phyloP scores from a whole-genome alignment of 2,888 invertebrate species.

The Limenitis camilla region DNA sequence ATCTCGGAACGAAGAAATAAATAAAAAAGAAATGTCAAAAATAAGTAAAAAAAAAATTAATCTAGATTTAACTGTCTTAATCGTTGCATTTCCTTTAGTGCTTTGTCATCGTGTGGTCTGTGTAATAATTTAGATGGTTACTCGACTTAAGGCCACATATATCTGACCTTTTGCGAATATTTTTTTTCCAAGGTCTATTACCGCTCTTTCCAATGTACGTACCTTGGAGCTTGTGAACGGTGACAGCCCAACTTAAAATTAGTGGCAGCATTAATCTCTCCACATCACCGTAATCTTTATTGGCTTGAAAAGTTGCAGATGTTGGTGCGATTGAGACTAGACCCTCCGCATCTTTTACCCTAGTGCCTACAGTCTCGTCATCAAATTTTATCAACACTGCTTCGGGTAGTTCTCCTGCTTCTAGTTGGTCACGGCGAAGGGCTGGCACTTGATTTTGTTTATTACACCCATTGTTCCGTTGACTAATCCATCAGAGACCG shows the following conservation, averaged over 20 bases:
- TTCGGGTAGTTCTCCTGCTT: slow-evolving; percentile 17
- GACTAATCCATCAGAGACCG: slow-evolving; percentile 25
- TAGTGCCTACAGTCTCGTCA: slow-evolving; percentile 5
- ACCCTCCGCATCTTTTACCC: slow-evolving; percentile 17
- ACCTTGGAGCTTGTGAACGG: slow-evolving; percentile 30
- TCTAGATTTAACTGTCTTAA: slow-evolving; percentile 5
- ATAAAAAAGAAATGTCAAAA: no score
- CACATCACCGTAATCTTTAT: slow-evolving; percentile 27
- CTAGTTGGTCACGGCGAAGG: slow-evolving; percentile 13
- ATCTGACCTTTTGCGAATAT: slow-evolving; percentile 29
- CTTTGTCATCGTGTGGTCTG: slow-evolving; percentile 20
- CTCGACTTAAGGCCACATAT: slow-evolving; percentile 28
- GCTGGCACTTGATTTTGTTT: slow-evolving; percentile 22
- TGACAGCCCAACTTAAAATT: slow-evolving; percentile 31
- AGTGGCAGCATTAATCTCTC: slow-evolving; percentile 30
- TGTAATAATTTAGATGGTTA: slow-evolving; percentile 19
- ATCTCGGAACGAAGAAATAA: no score
- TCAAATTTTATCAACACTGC: no score
- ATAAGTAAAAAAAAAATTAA: no score
- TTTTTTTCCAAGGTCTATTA: slow-evolving; percentile 28
- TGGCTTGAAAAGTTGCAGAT: slow-evolving; percentile 23
- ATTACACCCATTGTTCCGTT: slow-evolving; percentile 22
- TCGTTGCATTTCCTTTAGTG: slow-evolving; percentile 10
- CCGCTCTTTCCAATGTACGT: slow-evolving; percentile 29
- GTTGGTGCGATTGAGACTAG: slow-evolving; percentile 14